Percentiles rank a stretch among this genome's conserved stretches.
Evolutionary conservation across 2,888 invertebrate species (phyloP).

Genomic region (Iphiclides podalirius): DNA sequence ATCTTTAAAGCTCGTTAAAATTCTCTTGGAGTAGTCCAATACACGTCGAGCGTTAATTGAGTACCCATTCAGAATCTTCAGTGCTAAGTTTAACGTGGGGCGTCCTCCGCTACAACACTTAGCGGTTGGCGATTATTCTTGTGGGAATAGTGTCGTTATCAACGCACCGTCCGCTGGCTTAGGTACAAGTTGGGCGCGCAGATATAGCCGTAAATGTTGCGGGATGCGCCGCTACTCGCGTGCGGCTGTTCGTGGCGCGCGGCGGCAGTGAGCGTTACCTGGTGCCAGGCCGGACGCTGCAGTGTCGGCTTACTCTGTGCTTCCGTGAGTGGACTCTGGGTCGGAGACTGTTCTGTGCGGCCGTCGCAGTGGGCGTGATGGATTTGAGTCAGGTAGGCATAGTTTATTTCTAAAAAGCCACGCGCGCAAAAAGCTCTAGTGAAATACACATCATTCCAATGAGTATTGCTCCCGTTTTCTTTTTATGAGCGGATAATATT

Average conservation of each 20-base stretch:
- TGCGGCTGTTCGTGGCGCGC: constrained; percentile 1
- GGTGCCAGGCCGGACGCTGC: background rate
- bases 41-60: no score
- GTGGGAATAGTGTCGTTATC: constrained; percentile 8
- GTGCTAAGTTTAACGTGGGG: no score
- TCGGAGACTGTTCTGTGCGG: background rate
- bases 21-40: no score
- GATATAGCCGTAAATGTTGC: background rate
- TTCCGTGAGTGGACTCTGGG: background rate
- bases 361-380: constrained; percentile 32
- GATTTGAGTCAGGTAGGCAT: constrained; percentile 53
- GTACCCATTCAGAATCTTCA: no score
- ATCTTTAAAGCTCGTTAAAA: no score
- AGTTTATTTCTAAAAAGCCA: no score
- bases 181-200: background rate
- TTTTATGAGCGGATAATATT: no score
- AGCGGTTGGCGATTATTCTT: background rate
- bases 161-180: no score
- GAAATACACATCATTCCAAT: no score
- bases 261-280: background rate
- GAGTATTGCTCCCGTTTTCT: no score
- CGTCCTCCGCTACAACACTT: background rate
- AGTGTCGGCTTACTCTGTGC: background rate
- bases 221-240: constrained; percentile 11
- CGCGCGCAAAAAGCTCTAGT: no score